phyloP scores from a whole-genome alignment of 2,113 vertebrate species.

The Trichomycterus rosablanca region DNA sequence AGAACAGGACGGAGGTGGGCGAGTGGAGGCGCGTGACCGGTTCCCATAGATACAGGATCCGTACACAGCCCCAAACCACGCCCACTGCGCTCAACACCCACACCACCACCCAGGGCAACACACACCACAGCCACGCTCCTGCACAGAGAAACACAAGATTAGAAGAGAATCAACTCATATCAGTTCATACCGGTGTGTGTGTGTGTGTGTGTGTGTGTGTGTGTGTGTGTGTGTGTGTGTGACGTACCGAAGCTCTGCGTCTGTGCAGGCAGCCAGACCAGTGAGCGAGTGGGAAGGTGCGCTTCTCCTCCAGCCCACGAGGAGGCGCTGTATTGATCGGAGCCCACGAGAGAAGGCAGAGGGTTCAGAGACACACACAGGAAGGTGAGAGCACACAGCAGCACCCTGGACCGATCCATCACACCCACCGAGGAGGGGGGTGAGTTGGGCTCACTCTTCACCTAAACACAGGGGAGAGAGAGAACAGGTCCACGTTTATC shows the following conservation, averaged over 20 bases:
- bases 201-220: not conserved
- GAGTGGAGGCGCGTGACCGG: conserved; percentile 90
- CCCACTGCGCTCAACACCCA: conserved; percentile 92
- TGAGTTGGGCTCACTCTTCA: conserved; percentile 93
- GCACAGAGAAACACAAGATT: conserved; percentile 8
- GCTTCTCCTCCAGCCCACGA: conserved; percentile 36
- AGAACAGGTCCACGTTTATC: not conserved
- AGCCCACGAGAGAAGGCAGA: conserved; percentile 80
- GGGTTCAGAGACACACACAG: conserved; percentile 95
- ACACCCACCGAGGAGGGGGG: conserved; percentile 86
- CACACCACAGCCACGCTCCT: conserved; percentile 84
- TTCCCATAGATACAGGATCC: conserved; percentile 90
- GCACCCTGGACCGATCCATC: conserved; percentile 94
- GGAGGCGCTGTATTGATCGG: conserved; percentile 33
- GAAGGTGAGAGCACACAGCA: conserved; percentile 92
- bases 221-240: not conserved
- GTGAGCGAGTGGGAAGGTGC: conserved; percentile 70
- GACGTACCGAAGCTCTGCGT: conserved; percentile 66
- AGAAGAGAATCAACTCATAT: not conserved
- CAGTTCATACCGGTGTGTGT: not conserved
- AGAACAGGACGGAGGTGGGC: conserved; percentile 85
- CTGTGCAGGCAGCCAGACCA: conserved; percentile 73
- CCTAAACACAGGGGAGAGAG: conserved; percentile 55
- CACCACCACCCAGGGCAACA: conserved; percentile 88
- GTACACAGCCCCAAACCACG: conserved; percentile 87